These are phyloP conservation scores for Gymnarchus niloticus DNA, from an alignment of 2,113 vertebrate species.

Conservation along the genomic window DNA sequence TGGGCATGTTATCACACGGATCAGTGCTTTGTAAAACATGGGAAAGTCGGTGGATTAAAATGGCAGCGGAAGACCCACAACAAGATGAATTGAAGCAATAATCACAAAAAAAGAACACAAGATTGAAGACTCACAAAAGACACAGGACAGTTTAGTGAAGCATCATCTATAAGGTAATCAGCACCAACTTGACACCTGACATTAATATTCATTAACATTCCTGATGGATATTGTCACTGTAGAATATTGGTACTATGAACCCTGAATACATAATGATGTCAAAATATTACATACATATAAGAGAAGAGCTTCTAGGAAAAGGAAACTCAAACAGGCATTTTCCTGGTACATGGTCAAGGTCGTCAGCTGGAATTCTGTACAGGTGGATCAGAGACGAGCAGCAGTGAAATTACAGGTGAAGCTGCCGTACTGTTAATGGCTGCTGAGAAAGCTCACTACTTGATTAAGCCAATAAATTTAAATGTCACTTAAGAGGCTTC, in stretches of 20 bases:
- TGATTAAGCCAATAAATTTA: slow-evolving; percentile 1
- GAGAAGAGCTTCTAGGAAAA: too few relatives aligned
- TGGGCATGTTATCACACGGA: background rate
- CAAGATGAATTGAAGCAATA: background rate
- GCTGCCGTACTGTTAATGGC: too few relatives aligned
- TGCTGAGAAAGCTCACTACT: background rate
- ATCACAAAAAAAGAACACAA: background rate
- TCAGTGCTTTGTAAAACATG: background rate
- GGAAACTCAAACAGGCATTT: background rate
- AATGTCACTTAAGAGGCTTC: background rate
- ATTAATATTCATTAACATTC: too few relatives aligned
- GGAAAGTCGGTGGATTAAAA: background rate
- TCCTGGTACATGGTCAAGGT: background rate
- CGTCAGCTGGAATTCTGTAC: background rate
- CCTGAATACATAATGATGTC: too few relatives aligned
- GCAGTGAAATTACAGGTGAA: background rate
- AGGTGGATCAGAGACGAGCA: background rate
- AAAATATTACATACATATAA: too few relatives aligned
- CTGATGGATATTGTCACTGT: too few relatives aligned
- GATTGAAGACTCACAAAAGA: background rate
- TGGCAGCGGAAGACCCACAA: background rate
- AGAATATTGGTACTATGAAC: too few relatives aligned
- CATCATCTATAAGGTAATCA: background rate
- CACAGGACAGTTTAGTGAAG: background rate
- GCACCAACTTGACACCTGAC: too few relatives aligned